Conservation (phyloP, 2,113 vertebrate species). For the Thamnaconus septentrionalis region DNA sequence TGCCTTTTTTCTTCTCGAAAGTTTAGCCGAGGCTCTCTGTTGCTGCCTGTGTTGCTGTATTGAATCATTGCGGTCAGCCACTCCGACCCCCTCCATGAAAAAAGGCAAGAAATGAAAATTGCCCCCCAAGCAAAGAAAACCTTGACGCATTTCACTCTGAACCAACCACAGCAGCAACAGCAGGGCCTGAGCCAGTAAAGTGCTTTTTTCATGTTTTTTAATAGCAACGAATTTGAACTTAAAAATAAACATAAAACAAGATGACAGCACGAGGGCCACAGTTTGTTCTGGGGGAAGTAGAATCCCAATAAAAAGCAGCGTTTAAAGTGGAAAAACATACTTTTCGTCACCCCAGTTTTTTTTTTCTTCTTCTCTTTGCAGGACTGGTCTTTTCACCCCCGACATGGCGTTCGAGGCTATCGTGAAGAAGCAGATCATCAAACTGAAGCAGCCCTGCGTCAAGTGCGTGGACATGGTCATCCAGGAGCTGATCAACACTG, state of each 20-base stretch:
- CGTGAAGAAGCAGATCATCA: conserved; percentile 95
- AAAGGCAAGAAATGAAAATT: conserved; percentile 7
- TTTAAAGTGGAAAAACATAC: background rate
- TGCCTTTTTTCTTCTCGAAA: too few relatives aligned
- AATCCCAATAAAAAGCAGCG: background rate
- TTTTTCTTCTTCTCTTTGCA: conserved; percentile 47
- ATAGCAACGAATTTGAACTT: too few relatives aligned
- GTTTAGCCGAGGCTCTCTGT: background rate
- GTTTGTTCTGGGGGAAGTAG: background rate
- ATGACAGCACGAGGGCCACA: too few relatives aligned
- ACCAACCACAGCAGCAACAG: conserved; percentile 11
- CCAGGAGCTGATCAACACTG: conserved; percentile 92
- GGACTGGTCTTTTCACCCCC: conserved; percentile 95
- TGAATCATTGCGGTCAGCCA: conserved; percentile 31
- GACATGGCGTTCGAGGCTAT: conserved; percentile 97
- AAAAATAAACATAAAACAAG: too few relatives aligned
- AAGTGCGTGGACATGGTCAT: conserved; percentile 97
- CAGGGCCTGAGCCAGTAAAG: background rate
- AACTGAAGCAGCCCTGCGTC: conserved; percentile 93
- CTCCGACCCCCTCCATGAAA: conserved; percentile 1
- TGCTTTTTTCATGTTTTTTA: background rate
- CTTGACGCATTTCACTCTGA: conserved; percentile 24
- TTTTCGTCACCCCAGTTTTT: background rate
- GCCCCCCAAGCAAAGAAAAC: conserved; percentile 35
- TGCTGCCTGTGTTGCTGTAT: conserved; percentile 33